phyloP scores from a whole-genome alignment of 1,140 invertebrate genomes.

The Dinothrombium tinctorium region DNA sequence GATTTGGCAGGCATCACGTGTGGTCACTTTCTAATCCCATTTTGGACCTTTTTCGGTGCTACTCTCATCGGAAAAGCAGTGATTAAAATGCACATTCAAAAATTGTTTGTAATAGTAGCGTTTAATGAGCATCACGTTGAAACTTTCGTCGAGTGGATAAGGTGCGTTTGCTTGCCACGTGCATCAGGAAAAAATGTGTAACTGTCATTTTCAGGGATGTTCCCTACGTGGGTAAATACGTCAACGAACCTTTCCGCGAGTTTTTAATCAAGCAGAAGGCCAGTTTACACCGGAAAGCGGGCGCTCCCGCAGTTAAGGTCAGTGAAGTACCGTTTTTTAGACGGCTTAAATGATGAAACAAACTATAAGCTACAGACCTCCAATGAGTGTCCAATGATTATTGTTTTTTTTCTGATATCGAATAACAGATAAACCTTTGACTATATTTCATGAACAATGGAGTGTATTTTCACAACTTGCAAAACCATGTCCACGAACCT shows the following conservation, averaged over 20 bases:
- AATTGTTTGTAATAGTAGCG: conserved; percentile 88
- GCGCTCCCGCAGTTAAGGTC: no score
- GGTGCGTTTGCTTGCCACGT: no score
- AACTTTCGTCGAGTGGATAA: conserved; percentile 44
- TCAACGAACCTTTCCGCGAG: conserved; percentile 62
- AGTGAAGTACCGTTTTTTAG: no score
- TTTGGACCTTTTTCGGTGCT: conserved; percentile 99
- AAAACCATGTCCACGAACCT: no score
- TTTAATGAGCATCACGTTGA: conserved; percentile 78
- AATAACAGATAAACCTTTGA: no score
- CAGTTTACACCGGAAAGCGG: conserved; percentile 48
- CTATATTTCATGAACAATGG: no score
- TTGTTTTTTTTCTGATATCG: no score
- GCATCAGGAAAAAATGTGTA: no score
- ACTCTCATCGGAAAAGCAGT: conserved; percentile 94
- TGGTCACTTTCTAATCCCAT: conserved; percentile 94
- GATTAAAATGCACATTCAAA: conserved; percentile 98
- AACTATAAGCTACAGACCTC: no score
- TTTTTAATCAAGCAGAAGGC: conserved; percentile 69
- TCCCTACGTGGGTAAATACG: conserved; percentile 50
- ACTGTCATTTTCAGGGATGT: conserved; percentile 28
- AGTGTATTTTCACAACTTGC: no score
- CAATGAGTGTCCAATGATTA: no score
- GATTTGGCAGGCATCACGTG: conserved; percentile 96
- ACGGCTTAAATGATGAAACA: no score